Percentiles rank a stretch among this genome's conserved stretches.
Evolutionary conservation across 2,888 invertebrate species (phyloP).

Genomic region (Ophioninae sp.): DNA sequence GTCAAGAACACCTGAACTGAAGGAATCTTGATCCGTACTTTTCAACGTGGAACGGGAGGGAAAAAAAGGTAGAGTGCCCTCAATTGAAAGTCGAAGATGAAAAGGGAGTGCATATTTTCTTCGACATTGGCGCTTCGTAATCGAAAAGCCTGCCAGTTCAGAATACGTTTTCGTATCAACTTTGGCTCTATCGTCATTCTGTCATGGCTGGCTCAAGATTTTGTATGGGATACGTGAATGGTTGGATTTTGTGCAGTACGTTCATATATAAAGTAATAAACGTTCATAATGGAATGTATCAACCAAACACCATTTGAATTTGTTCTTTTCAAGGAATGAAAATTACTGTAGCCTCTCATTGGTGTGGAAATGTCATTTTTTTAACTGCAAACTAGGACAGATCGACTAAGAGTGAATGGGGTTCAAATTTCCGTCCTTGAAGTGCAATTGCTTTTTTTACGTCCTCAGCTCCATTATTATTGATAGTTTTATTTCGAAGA

Average conservation of each 20-base stretch:
- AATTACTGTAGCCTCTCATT: no score
- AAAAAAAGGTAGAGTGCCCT: constrained; percentile 42
- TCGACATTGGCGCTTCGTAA: neutral
- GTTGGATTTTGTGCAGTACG: neutral
- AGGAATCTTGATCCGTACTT: constrained; percentile 18
- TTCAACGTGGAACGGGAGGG: constrained; percentile 1
- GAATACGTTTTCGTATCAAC: neutral
- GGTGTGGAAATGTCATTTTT: no score
- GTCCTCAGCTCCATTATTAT: no score
- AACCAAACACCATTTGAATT: neutral
- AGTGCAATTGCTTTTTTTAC: no score
- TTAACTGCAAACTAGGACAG: no score
- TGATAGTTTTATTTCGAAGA: no score
- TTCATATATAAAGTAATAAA: neutral
- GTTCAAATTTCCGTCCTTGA: no score
- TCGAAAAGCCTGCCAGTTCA: neutral
- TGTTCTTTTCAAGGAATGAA: no score
- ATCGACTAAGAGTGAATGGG: no score
- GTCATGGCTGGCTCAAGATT: neutral
- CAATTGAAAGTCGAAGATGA: neutral
- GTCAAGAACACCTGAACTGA: constrained; percentile 36
- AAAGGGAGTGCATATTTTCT: neutral
- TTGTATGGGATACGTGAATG: neutral
- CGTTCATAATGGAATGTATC: neutral
- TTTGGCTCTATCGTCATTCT: neutral